Evolutionary conservation across 2,888 invertebrate species (phyloP).

Genomic region (Buathra laborator): DNA sequence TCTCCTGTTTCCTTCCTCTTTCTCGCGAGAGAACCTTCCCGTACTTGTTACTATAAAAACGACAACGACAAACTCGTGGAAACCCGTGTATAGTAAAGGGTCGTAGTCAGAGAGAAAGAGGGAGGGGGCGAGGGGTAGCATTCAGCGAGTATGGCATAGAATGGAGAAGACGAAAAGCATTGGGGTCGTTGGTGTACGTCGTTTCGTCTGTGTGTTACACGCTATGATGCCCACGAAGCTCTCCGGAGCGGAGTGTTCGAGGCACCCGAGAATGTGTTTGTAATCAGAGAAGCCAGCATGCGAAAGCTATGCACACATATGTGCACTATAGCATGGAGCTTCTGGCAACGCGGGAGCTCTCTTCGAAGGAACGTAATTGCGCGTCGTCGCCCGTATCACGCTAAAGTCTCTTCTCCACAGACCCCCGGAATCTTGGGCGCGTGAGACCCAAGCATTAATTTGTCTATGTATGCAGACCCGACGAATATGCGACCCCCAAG

Average conservation of each 20-base stretch:
- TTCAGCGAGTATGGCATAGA: conserved; percentile 1
- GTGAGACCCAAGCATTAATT: conserved; percentile 35
- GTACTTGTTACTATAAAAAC: conserved; percentile 60
- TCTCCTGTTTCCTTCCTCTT: conserved; percentile 65
- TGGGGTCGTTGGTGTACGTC: background rate
- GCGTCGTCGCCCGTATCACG: conserved; percentile 42
- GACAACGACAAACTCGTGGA: conserved; percentile 26
- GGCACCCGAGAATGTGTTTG: conserved; percentile 1
- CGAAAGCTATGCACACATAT: conserved; percentile 8
- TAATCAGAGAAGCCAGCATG: background rate
- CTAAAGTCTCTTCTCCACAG: conserved; percentile 25
- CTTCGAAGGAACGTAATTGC: conserved; percentile 51
- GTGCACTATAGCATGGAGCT: background rate
- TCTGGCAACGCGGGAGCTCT: background rate
- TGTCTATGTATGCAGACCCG: conserved; percentile 22
- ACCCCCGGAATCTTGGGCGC: conserved; percentile 44
- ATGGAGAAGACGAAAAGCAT: conserved; percentile 20
- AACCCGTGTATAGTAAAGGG: conserved; percentile 47
- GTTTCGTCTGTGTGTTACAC: conserved; percentile 16
- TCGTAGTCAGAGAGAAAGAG: conserved; percentile 36
- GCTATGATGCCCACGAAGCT: conserved; percentile 6
- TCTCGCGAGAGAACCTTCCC: conserved; percentile 35
- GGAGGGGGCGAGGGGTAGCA: background rate
- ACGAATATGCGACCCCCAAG: conserved; percentile 25
- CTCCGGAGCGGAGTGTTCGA: background rate